Base-by-base conservation (phyloP, 2,113 vertebrate genomes). In the Stegostoma tigrinum region DNA sequence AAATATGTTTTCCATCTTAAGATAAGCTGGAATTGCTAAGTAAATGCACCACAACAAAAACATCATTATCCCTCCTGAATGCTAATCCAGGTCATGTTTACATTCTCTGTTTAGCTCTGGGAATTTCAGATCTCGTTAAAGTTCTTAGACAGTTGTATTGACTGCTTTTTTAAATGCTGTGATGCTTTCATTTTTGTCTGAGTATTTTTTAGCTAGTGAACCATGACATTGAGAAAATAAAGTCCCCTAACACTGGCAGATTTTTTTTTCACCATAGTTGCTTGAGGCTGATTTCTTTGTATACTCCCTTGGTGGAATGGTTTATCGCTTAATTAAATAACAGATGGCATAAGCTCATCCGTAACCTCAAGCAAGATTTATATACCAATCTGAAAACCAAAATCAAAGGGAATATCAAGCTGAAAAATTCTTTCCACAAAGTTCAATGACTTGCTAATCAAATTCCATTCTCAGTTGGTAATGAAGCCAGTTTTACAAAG, bases 241-340 rank as follows among this genome's bases (percentile, higher is more conserved):
- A 64, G 34, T 96, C 23, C 67, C 12, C 72, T 42, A n/a, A 52
- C 5, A 42, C 80, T 86, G 64, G 93, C 96, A 64, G 8, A 27
- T 87, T 87, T 87, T 12, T 72, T 45, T n/a, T 83, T 96, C 94
- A 95, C 94, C 95, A 95, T 96, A 96, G 96, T 97, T 97, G 96
- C 96, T 0, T 78, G 75, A 85, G 95, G 96, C 96, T 96, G 95
- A 96, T 95, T 86, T 23, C 87, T 78, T 48, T 87, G 87, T 90
- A 61, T 95, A 95, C 61, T 95, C 95, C 66, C 87, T 95, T 67
- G 61, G 75, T 91, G 85, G 83, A 96, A 96, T 96, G 91, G 97
- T 97, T 96, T 95, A 96, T 96, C 96, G 96, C 97, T 97, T 97
- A 96, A 96, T 97, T 97, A 97, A 97, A 97, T 97, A 97, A 97